Evolutionary conservation across 2,797 vertebrate genomes (phyloP).

Genomic region (Myripristis jacobus): DNA sequence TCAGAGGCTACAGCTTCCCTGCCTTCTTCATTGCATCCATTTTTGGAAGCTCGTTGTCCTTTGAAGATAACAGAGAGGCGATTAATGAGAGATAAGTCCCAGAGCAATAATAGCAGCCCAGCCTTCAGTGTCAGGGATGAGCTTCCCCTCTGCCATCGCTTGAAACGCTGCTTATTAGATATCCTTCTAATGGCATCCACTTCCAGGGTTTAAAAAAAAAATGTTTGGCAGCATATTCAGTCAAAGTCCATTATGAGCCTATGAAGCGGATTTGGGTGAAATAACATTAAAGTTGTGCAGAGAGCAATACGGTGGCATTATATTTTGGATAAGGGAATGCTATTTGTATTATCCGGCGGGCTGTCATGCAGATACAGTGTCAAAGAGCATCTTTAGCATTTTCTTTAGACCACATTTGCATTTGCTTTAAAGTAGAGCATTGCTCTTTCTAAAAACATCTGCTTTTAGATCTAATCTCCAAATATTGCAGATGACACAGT

Average conservation of each 20-base stretch:
- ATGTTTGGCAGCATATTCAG: constrained; percentile 21
- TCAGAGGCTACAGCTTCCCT: constrained; percentile 7
- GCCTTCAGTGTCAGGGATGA: constrained; percentile 33
- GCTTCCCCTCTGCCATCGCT: constrained; percentile 28
- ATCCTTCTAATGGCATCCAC: constrained; percentile 39
- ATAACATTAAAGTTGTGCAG: neutral
- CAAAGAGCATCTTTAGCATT: neutral
- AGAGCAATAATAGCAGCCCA: constrained; percentile 47
- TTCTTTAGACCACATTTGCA: neutral
- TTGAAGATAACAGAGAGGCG: constrained; percentile 60
- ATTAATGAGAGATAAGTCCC: constrained; percentile 67
- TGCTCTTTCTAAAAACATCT: no score
- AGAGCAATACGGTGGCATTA: neutral
- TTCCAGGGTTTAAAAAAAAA: constrained; percentile 32
- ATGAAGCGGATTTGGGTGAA: constrained; percentile 16
- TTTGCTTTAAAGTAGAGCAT: no score
- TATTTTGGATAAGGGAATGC: neutral
- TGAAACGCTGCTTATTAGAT: constrained; percentile 47
- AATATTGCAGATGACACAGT: no score
- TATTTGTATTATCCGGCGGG: neutral
- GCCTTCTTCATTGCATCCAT: constrained; percentile 28
- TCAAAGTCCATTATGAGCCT: constrained; percentile 7
- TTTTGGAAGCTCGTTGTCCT: constrained; percentile 47
- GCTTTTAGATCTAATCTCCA: no score
- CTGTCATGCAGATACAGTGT: neutral